These are phyloP conservation scores for Pseudolaguvia tuberculata DNA, from an alignment of 2,113 vertebrate species.

Conservation along the genomic window DNA sequence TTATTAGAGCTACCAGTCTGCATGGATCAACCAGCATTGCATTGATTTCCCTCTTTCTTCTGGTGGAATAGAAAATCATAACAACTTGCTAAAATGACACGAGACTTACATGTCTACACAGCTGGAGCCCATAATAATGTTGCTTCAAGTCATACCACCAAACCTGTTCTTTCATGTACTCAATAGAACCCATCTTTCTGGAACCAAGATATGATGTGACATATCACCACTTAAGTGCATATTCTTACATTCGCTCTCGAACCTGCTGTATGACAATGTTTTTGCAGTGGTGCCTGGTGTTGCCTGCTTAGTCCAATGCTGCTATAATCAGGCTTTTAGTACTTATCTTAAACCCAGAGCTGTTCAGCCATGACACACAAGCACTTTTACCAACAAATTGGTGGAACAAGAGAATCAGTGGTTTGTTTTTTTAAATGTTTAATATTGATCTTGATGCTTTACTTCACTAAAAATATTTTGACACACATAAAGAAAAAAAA, in stretches of 20 bases:
- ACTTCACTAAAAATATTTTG: no score
- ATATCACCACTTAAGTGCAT: neutral
- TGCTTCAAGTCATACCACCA: neutral
- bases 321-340: neutral
- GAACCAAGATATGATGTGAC: neutral
- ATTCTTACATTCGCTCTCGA: neutral
- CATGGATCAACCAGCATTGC: neutral
- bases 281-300: neutral
- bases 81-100: neutral
- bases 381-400: neutral
- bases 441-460: constrained; percentile 6
- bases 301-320: neutral
- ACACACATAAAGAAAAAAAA: neutral
- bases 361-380: neutral
- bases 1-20: neutral
- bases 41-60: no score
- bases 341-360: neutral
- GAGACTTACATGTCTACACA: neutral
- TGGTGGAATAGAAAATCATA: no score
- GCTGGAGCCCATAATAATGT: neutral
- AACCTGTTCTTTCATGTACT: neutral
- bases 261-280: neutral
- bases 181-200: neutral
- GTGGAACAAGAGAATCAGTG: neutral
- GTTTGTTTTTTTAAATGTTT: neutral